Percentiles rank a stretch among this genome's conserved stretches.
phyloP scores from a whole-genome alignment of 2,888 invertebrate species.

The Melitaea athalia region DNA sequence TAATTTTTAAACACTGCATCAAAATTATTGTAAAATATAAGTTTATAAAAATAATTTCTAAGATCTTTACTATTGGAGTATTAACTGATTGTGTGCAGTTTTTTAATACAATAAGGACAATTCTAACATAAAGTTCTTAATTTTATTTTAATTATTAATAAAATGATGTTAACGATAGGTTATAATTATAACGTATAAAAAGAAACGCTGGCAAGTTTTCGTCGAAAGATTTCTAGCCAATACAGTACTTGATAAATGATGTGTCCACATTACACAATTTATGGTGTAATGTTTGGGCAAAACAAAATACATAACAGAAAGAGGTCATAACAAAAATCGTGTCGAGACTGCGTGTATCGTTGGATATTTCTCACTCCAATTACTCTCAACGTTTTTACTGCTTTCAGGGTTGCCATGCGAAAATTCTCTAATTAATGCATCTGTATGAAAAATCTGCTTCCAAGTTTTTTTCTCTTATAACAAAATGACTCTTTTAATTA shows the following conservation, averaged over 20 bases:
- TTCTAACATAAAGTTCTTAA: too few relatives aligned
- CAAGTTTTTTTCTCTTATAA: constrained; percentile 28
- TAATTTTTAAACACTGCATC: not conserved
- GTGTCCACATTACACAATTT: constrained; percentile 16
- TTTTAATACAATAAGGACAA: too few relatives aligned
- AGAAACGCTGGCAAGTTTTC: not conserved
- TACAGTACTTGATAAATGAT: constrained; percentile 1
- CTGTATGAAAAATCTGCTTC: constrained; percentile 27
- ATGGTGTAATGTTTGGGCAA: constrained; percentile 21
- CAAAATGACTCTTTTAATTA: constrained; percentile 34
- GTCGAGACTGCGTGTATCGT: constrained; percentile 44
- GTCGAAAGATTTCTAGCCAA: not conserved
- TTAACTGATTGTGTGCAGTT: too few relatives aligned
- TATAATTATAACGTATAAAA: not conserved
- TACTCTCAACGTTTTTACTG: constrained; percentile 50
- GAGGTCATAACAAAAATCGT: constrained; percentile 49
- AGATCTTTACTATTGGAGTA: too few relatives aligned
- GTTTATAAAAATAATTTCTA: too few relatives aligned
- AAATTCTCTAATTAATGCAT: constrained; percentile 39
- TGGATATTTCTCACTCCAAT: constrained; percentile 61
- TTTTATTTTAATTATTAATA: too few relatives aligned
- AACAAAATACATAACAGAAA: constrained; percentile 25
- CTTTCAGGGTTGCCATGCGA: constrained; percentile 51
- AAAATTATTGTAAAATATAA: too few relatives aligned
- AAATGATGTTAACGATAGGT: not conserved